Percentiles rank a stretch among this genome's conserved stretches.
Conservation (phyloP, 2,113 vertebrate species). For the Rallus limicola region DNA sequence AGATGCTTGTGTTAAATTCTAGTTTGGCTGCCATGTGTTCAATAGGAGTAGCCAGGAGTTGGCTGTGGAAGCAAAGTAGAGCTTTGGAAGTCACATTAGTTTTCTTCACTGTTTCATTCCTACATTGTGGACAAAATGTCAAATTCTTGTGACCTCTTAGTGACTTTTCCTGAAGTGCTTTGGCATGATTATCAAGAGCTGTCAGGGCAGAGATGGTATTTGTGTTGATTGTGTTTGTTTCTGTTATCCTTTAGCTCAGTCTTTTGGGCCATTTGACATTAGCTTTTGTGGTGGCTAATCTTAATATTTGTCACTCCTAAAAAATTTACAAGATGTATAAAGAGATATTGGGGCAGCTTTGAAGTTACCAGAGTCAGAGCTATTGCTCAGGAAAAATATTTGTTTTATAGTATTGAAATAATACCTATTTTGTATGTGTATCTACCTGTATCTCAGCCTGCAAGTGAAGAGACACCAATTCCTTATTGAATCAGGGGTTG, state of each 20-base stretch:
- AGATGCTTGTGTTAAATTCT: not conserved
- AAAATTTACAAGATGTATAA: not conserved
- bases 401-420: not conserved
- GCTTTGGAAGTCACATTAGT: not conserved
- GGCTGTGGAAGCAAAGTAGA: not conserved
- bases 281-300: not conserved
- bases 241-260: not conserved
- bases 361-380: not conserved
- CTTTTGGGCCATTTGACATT: not conserved
- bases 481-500: not conserved
- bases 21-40: not conserved
- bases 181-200: not conserved
- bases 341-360: not conserved
- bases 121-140: not conserved
- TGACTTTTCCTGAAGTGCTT: not conserved
- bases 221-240: not conserved
- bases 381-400: not conserved
- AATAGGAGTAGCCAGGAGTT: not conserved
- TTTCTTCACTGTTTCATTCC: not conserved
- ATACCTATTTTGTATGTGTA: not conserved
- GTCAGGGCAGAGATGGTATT: not conserved
- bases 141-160: not conserved
- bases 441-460: not conserved
- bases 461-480: not conserved
- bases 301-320: conserved; percentile 18